Conservation (phyloP, 1,140 invertebrate species). For the Medauroidea extradentata region DNA sequence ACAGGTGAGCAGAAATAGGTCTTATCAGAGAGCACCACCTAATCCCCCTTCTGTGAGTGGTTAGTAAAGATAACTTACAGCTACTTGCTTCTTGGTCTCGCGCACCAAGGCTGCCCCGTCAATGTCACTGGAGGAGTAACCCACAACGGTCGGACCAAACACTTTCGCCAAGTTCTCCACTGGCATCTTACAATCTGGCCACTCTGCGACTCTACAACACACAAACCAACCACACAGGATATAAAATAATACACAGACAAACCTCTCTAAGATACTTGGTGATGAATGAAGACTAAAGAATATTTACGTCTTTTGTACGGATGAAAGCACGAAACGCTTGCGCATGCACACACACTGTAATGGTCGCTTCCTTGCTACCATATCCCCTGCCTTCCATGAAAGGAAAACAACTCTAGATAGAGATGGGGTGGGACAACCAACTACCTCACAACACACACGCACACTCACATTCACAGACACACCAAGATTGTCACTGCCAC, state of each 20-base stretch:
- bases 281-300: background rate
- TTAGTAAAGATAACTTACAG: constrained; percentile 29
- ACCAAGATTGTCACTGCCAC: too few species aligned
- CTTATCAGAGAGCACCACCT: too few species aligned
- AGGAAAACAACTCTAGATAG: too few species aligned
- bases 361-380: too few species aligned
- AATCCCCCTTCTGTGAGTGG: background rate
- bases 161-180: constrained; percentile 70
- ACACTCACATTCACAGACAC: too few species aligned
- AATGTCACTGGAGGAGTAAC: constrained; percentile 66
- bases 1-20: too few species aligned
- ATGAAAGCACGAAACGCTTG: background rate
- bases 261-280: background rate
- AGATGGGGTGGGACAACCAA: too few species aligned
- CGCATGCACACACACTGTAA: background rate
- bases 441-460: too few species aligned
- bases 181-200: constrained; percentile 73
- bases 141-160: constrained; percentile 81
- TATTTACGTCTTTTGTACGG: background rate
- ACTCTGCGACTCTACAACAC: constrained; percentile 58
- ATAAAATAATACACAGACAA: background rate
- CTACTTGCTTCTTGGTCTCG: constrained; percentile 47
- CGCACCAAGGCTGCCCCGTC: constrained; percentile 43
- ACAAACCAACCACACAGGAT: background rate
- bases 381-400: too few species aligned